Evolutionary conservation across 2,888 invertebrate genomes (phyloP).

Genomic region (Caenorhabditis sp.): DNA sequence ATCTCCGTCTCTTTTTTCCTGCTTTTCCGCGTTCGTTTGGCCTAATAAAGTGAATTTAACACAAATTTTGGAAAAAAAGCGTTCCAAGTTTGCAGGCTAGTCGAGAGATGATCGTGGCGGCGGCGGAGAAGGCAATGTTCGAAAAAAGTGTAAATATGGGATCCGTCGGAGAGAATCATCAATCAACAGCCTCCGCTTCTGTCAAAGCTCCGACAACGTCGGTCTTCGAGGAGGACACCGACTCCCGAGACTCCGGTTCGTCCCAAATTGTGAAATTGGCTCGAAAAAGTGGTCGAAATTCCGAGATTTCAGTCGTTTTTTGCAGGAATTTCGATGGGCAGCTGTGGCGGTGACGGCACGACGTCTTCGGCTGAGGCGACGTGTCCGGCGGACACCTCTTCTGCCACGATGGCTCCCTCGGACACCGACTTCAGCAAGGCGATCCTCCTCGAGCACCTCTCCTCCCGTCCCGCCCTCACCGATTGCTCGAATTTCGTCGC

Average conservation of each 20-base stretch:
- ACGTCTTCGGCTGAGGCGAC: neutral
- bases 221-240: constrained; percentile 34
- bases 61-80: no score
- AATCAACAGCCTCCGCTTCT: no score
- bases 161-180: no score
- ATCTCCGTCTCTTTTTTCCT: no score
- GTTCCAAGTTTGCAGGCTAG: constrained; percentile 27
- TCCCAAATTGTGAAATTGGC: no score
- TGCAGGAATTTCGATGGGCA: constrained; percentile 39
- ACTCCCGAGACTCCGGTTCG: constrained; percentile 54
- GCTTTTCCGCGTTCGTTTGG: no score
- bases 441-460: no score
- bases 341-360: neutral
- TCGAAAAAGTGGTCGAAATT: neutral
- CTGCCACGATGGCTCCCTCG: no score
- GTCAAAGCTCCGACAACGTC: no score
- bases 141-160: no score
- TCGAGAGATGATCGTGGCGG: constrained; percentile 22
- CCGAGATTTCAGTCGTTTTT: neutral
- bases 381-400: no score
- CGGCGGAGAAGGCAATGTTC: constrained; percentile 14
- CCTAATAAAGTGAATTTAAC: no score
- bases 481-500: constrained; percentile 53
- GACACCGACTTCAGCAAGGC: constrained; percentile 22
- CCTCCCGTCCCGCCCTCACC: constrained; percentile 25